A percentile compares a stretch with the other conserved stretches of the same genome.
Evolutionary conservation across 2,113 vertebrate species (phyloP).

Genomic region (Fregetta grallaria): DNA sequence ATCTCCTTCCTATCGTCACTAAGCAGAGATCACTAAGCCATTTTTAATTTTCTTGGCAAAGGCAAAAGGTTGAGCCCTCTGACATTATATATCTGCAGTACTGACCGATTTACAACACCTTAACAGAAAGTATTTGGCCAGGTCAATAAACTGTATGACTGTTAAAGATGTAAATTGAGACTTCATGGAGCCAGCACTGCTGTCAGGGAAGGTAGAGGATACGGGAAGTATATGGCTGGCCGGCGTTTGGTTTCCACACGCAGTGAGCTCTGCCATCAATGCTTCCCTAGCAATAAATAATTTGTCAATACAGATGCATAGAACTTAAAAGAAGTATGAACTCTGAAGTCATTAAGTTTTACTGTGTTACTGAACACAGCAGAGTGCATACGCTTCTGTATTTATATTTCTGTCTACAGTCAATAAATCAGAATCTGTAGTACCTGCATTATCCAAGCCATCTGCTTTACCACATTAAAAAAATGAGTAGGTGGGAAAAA

Average conservation of each 20-base stretch:
- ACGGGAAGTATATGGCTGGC: neutral
- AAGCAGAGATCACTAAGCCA: neutral
- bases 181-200: neutral
- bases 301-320: neutral
- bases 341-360: slow-evolving; percentile 29
- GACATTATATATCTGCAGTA: neutral
- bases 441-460: slow-evolving; percentile 59
- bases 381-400: slow-evolving; percentile 34
- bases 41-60: slow-evolving; percentile 45
- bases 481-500: slow-evolving; percentile 47
- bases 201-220: neutral
- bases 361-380: neutral
- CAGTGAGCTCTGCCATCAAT: neutral
- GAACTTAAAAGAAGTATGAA: slow-evolving; percentile 22
- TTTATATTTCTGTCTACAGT: slow-evolving; percentile 39
- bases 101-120: neutral
- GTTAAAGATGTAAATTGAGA: neutral
- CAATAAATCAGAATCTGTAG: slow-evolving; percentile 52
- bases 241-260: neutral
- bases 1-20: neutral
- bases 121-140: neutral
- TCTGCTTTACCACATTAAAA: slow-evolving; percentile 49
- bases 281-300: slow-evolving; percentile 25
- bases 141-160: neutral
- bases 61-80: neutral